phyloP scores from a whole-genome alignment of 2,888 invertebrate genomes.

The Cheilosia urbana region DNA sequence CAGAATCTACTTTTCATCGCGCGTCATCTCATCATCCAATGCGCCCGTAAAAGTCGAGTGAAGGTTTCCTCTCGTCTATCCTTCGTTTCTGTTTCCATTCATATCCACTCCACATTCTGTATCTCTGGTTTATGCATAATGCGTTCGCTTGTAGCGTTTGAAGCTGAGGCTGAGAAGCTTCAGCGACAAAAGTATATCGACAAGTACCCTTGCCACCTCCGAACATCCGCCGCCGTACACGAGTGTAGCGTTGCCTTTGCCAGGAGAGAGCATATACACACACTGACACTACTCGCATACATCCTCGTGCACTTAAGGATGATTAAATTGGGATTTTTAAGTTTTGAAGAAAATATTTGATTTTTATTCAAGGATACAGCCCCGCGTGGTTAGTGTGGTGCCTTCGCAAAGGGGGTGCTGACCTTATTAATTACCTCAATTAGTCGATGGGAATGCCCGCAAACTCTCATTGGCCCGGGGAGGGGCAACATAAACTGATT shows the following conservation, averaged over 20 bases:
- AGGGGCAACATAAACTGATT: conserved; percentile 5
- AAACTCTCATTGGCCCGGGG: neutral
- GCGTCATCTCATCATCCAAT: conserved; percentile 35
- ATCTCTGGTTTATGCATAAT: neutral
- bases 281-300: neutral
- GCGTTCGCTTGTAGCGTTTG: neutral
- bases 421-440: conserved; percentile 28
- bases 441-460: conserved; percentile 13
- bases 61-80: conserved; percentile 44
- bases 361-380: conserved; percentile 23
- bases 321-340: conserved; percentile 62
- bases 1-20: conserved; percentile 35
- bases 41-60: conserved; percentile 17
- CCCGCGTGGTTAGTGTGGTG: neutral
- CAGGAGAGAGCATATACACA: neutral
- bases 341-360: conserved; percentile 32
- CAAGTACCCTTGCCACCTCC: conserved; percentile 42
- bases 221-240: neutral
- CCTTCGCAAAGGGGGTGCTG: neutral
- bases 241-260: neutral
- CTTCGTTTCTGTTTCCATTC: conserved; percentile 53
- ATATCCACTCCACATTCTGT: conserved; percentile 17
- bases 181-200: conserved; percentile 30
- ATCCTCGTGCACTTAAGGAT: conserved; percentile 56
- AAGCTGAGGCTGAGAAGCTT: conserved; percentile 6